Evolutionary conservation across 1,140 invertebrate genomes (phyloP).

Genomic region (Eciton burchellii): DNA sequence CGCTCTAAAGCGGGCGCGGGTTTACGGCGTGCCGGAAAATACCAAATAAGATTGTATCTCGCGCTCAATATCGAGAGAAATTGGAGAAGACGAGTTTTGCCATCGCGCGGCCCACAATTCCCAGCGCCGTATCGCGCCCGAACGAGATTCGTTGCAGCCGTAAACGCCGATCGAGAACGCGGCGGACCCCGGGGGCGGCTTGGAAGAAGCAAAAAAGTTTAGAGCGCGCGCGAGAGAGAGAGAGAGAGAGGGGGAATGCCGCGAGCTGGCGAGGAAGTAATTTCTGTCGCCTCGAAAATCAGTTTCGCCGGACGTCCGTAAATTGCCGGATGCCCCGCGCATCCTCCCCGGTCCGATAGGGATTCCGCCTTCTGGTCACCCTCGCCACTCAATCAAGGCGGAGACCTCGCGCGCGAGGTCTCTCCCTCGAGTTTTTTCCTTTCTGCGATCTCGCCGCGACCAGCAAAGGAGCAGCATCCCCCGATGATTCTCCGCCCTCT

Average conservation of each 20-base stretch:
- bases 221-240: background rate
- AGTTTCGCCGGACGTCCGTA: constrained; percentile 73
- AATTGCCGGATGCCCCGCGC: constrained; percentile 64
- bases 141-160: constrained; percentile 32
- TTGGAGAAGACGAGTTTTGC: constrained; percentile 24
- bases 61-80: constrained; percentile 23
- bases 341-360: constrained; percentile 26
- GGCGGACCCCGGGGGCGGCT: constrained; percentile 20
- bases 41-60: background rate
- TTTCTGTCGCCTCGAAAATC: constrained; percentile 72
- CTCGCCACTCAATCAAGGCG: constrained; percentile 53
- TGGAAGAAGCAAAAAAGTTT: constrained; percentile 33
- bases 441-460: background rate
- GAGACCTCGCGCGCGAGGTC: constrained; percentile 16
- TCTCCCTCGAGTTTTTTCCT: constrained; percentile 9
- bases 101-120: constrained; percentile 17
- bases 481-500: constrained; percentile 1
- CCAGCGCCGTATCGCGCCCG: background rate
- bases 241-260: constrained; percentile 26
- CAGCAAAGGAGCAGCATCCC: constrained; percentile 47
- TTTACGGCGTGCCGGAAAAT: background rate
- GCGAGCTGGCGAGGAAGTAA: constrained; percentile 68
- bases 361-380: constrained; percentile 42
- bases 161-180: background rate
- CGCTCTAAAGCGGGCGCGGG: too few species aligned